Base-by-base conservation (phyloP, 2,888 invertebrate species). In the Acronicta leporina region DNA sequence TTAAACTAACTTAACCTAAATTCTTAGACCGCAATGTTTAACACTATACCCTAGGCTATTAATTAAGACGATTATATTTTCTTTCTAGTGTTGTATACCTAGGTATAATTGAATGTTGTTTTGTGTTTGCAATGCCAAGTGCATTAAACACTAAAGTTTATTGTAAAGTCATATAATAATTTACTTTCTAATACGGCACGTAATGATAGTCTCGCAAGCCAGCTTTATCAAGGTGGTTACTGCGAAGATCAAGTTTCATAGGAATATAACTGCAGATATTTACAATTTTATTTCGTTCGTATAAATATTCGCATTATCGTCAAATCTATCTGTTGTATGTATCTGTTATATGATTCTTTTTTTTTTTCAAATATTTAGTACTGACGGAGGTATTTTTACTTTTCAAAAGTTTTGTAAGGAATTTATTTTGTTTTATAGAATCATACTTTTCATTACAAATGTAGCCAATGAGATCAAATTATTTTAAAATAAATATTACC, bases 221-320 rank as follows among this genome's bases (percentile, higher is more conserved):
- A 71, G 57, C 58, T 50, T 59, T 63, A 61, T 75, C 63, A 67
- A 63, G 51, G 53, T 57, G 45, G 45, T 35, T 46, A 38, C 16
- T 60, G 30, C 35, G 42, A 59, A 63, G 62, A 73, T 73, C 75
- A 75, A 50, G 73, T 73, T 73, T 75, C 73, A 56, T 73, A 62
- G 63, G 46, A 27, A n/a, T 48, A 59, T 71, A 60, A 75, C 54
- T 60, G 75, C 71, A 55, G 47, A 60, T 49, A 45, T 54, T 10
- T 49, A 44, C 56, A 40, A 49, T 71, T 73, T 73, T 73, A 75
- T 71, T 62, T 42, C 30, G 41, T 48, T 54, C 52, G 53, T 49
- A 57, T 53, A 27, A 42, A 65, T 56, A 45, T 45, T 35, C 45
- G 8, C 4, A 20, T 44, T 42, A 48, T 54, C 45, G 30, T 11